Evolutionary conservation across 2,113 vertebrate genomes (phyloP), one percentile per base, ranked within the genome.

Genomic region (Pleuronectes platessa): DNA sequence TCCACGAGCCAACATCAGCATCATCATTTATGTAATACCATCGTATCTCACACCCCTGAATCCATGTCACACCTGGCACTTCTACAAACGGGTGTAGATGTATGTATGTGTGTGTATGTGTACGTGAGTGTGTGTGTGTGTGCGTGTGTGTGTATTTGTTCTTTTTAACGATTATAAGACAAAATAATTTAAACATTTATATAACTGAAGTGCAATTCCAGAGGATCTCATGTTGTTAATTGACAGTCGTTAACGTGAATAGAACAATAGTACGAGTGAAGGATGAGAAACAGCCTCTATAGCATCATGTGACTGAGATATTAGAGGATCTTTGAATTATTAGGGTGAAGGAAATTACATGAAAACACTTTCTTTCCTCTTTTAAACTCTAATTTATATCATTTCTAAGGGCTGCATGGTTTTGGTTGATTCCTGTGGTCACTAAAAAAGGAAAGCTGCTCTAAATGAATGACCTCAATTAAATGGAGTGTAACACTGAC

Each of bases 1-100:
- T 64, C 77, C 56, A 4, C 20, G 65, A 56, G 62, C 63, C 40
- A 15, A 27, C 61, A 58, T 74, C 61, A 68, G 37, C 20, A 65
- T 58, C 13, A 42, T 24, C 5, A 21, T 64, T 68, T 69, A 27
- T 76, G 47, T 63, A 68, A 27, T 14, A 7, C 54, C 10, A 31
- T 58, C 24, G n/a, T 51, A 60, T 26, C 53, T 61, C 31, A 64
- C 35, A 40, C 17, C 20, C 2, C 23, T 5, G 53, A 12, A 14
- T 35, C 24, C 9, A 40, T 27, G 31, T 58, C 47, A 23, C 27
- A 67, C 26, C 13, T 54, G 70, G 13, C 45, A n/a, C 42, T 24
- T 65, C 14, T 47, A n/a, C 53, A 63, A 37, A 60, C 26, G 45
- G 49, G 11, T 24, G 35, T 26, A 73, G 5, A 21, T 54, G 1